A percentile compares a stretch with the other conserved stretches of the same genome.
These are phyloP conservation scores for Brassicogethes aeneus DNA, from an alignment of 2,888 invertebrate species.

Conservation along the genomic window DNA sequence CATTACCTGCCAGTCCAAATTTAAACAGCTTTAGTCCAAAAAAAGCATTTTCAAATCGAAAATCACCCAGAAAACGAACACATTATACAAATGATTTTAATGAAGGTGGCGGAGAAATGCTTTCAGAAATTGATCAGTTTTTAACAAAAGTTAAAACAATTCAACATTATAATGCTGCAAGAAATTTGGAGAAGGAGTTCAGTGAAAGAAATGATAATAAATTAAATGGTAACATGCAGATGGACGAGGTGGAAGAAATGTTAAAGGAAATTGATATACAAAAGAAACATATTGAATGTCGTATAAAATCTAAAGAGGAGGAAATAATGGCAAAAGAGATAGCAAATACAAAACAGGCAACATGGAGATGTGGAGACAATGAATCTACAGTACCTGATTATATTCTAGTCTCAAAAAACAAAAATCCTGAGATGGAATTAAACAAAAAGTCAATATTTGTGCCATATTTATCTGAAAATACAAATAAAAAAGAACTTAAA, in stretches of 20 bases:
- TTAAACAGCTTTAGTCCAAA: constrained; percentile 17
- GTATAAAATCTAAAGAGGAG: constrained; percentile 4
- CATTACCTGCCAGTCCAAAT: constrained; percentile 32
- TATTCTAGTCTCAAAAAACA: too few relatives aligned
- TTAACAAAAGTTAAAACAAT: constrained; percentile 34
- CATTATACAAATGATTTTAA: constrained; percentile 1
- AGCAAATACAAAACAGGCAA: constrained; percentile 15
- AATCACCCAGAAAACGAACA: constrained; percentile 5
- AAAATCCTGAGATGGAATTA: too few relatives aligned
- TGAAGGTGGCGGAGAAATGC: constrained; percentile 14
- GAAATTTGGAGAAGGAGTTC: constrained; percentile 28
- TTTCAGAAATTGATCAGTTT: constrained; percentile 34
- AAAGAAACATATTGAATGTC: constrained; percentile 5
- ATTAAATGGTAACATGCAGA: constrained; percentile 20
- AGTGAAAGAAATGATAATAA: constrained; percentile 8
- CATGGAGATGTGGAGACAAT: constrained; percentile 32
- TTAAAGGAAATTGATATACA: constrained; percentile 28
- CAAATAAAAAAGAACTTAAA: constrained; percentile 1
- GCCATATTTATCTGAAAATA: background rate
- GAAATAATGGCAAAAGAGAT: constrained; percentile 7
- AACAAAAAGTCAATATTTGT: background rate
- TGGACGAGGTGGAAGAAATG: constrained; percentile 37
- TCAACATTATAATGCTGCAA: constrained; percentile 24
- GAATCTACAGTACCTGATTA: constrained; percentile 30
- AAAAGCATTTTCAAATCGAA: constrained; percentile 8